Evolutionary conservation across 2,797 vertebrate genomes (phyloP).

Genomic region (Stomatorhinus walkeri): DNA sequence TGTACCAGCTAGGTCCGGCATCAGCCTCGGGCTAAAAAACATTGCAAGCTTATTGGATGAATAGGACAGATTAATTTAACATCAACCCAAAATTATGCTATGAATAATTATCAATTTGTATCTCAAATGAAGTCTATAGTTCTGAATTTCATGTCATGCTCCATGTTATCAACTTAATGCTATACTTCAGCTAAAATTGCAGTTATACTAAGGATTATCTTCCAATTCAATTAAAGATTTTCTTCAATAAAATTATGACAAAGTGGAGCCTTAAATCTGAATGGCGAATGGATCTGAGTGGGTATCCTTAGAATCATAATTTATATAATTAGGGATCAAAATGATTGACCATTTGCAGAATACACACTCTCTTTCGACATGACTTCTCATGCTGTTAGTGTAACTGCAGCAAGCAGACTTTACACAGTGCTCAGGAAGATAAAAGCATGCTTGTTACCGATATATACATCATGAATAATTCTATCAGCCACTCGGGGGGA

Average conservation of each 20-base stretch:
- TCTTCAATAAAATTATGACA: background rate
- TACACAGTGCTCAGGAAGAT: background rate
- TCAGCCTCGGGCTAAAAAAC: background rate
- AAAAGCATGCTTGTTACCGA: background rate
- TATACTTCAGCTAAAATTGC: background rate
- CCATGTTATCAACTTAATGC: background rate
- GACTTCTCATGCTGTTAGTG: background rate
- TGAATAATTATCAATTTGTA: background rate
- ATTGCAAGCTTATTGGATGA: background rate
- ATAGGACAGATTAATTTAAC: background rate
- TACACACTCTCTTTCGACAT: background rate
- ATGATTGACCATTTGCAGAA: background rate
- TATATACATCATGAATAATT: slow-evolving; percentile 2
- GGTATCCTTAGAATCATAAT: background rate
- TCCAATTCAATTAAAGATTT: background rate
- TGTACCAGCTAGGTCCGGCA: background rate
- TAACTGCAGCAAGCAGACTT: background rate
- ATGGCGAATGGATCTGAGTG: background rate
- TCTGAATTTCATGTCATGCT: background rate
- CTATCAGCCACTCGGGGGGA: background rate
- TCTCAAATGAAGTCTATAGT: background rate
- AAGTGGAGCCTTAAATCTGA: background rate
- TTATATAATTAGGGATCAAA: background rate
- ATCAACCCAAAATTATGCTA: background rate
- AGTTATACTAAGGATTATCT: background rate